A percentile compares a stretch with the other conserved stretches of the same genome.
phyloP scores from a whole-genome alignment of 1,140 invertebrate species.

The Zaprionus taronus region DNA sequence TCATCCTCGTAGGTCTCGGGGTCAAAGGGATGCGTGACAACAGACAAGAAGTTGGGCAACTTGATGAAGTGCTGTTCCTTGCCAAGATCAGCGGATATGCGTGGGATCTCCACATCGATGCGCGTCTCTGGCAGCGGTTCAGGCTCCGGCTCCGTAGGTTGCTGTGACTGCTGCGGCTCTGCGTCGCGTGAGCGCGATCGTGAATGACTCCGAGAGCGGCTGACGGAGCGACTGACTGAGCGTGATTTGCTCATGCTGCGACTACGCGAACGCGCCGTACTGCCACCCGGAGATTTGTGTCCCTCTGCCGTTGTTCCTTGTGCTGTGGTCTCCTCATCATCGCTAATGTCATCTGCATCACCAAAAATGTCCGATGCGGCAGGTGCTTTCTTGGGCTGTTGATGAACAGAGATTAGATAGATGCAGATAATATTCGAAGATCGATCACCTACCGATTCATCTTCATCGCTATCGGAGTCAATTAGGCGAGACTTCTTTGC shows the following conservation, averaged over 20 bases:
- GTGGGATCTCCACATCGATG: slow-evolving; percentile 98
- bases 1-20: slow-evolving; percentile 98
- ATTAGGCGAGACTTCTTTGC: slow-evolving; percentile 85
- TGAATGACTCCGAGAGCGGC: slow-evolving; percentile 59
- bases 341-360: slow-evolving; percentile 96
- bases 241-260: slow-evolving; percentile 56
- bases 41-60: slow-evolving; percentile 96
- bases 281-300: slow-evolving; percentile 56
- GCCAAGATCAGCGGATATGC: slow-evolving; percentile 96
- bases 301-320: slow-evolving; percentile 13
- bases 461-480: slow-evolving; percentile 85
- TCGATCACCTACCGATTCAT: slow-evolving; percentile 53
- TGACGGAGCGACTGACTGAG: slow-evolving; percentile 64
- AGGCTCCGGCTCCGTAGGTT: slow-evolving; percentile 88
- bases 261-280: slow-evolving; percentile 48
- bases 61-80: slow-evolving; percentile 97
- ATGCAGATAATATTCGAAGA: neutral
- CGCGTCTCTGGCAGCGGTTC: slow-evolving; percentile 94
- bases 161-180: slow-evolving; percentile 40
- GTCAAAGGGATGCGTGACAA: slow-evolving; percentile 97
- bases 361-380: slow-evolving; percentile 94
- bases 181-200: slow-evolving; percentile 64
- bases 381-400: slow-evolving; percentile 60
- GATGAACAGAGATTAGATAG: slow-evolving; percentile 1
- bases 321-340: slow-evolving; percentile 87